These are phyloP conservation scores for Intellagama lesueurii DNA, from an alignment of 2,797 vertebrate species.

Conservation along the genomic window DNA sequence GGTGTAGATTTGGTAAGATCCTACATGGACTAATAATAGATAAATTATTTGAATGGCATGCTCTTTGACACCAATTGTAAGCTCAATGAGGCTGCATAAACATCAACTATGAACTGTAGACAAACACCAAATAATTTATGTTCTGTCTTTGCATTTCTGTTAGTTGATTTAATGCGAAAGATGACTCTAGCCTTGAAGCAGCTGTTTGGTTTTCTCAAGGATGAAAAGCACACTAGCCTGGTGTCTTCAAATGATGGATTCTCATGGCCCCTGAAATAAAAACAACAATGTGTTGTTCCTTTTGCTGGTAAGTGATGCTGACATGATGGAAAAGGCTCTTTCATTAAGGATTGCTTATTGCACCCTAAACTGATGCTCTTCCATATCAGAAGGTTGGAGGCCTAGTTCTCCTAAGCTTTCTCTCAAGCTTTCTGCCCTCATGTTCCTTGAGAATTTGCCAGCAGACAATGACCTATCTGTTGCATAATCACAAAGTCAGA, in stretches of 20 bases:
- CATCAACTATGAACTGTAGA: neutral
- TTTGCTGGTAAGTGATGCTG: constrained; percentile 54
- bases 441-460: constrained; percentile 37
- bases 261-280: constrained; percentile 56
- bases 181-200: constrained; percentile 32
- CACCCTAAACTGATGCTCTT: constrained; percentile 29
- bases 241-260: constrained; percentile 44
- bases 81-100: neutral
- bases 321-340: constrained; percentile 53
- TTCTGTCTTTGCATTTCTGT: neutral
- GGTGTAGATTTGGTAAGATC: neutral
- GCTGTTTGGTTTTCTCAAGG: neutral
- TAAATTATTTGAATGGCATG: neutral
- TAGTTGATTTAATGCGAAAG: neutral
- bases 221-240: neutral
- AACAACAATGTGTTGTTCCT: neutral
- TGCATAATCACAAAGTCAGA: constrained; percentile 37
- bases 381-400: constrained; percentile 43
- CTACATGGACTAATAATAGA: neutral
- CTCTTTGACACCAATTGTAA: neutral
- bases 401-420: constrained; percentile 23
- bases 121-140: neutral
- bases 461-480: constrained; percentile 57
- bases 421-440: constrained; percentile 46
- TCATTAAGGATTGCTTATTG: constrained; percentile 53